Conservation (phyloP, 2,888 invertebrate genomes). For the Parnassius glacialis region DNA sequence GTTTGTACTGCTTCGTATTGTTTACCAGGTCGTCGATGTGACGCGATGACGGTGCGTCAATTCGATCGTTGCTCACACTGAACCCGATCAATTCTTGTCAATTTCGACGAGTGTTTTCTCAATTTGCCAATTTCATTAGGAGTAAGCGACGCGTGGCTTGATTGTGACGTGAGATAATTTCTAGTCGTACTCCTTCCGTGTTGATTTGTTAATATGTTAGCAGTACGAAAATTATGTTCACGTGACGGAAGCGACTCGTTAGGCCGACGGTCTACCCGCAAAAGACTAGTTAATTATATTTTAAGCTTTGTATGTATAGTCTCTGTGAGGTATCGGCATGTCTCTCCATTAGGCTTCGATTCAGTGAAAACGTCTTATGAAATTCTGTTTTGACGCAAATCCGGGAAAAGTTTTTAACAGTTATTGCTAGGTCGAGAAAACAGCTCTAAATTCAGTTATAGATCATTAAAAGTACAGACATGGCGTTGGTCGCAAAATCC, state of each 20-base stretch:
- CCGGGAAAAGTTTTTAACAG: not conserved
- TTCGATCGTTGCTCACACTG: constrained; percentile 49
- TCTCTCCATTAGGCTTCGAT: constrained; percentile 46
- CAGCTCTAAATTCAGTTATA: not conserved
- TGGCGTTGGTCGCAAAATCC: not conserved
- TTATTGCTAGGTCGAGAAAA: constrained; percentile 20
- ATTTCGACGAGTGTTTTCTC: constrained; percentile 37
- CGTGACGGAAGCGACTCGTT: constrained; percentile 45
- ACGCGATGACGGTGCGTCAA: constrained; percentile 38
- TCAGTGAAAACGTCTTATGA: constrained; percentile 32
- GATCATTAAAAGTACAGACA: not conserved
- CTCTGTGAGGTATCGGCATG: constrained; percentile 61
- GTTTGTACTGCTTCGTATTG: not conserved
- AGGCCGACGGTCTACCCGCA: constrained; percentile 66
- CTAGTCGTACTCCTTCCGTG: constrained; percentile 77
- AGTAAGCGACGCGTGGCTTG: constrained; percentile 30
- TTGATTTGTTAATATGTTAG: constrained; percentile 72
- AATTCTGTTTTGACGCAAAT: constrained; percentile 25
- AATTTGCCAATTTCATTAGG: constrained; percentile 28
- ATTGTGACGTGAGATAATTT: constrained; percentile 57
- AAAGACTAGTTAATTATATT: constrained; percentile 73
- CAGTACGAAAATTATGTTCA: constrained; percentile 74
- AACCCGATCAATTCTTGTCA: constrained; percentile 60
- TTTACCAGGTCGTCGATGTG: not conserved
- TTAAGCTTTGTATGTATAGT: constrained; percentile 70